Conservation (phyloP, 2,797 vertebrate genomes). For the Loris lydekkerianus region DNA sequence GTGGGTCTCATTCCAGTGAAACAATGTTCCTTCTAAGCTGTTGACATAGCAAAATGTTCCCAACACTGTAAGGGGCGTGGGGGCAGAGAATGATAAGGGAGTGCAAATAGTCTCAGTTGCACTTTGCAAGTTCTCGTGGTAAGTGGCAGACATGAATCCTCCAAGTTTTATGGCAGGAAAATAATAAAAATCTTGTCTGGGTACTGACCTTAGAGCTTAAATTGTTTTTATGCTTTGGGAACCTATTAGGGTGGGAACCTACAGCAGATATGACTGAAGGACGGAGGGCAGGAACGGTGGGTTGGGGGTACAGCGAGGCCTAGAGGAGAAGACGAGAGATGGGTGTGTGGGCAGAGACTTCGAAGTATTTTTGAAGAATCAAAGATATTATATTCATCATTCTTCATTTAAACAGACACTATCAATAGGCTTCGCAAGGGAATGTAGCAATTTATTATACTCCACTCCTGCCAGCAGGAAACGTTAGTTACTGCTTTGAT, state of each 20-base stretch:
- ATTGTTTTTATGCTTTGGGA: slow-evolving; percentile 35
- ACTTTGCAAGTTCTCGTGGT: slow-evolving; percentile 56
- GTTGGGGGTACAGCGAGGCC: neutral
- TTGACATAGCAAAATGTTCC: slow-evolving; percentile 52
- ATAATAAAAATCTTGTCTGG: slow-evolving; percentile 55
- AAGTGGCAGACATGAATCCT: neutral
- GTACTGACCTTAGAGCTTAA: slow-evolving; percentile 64
- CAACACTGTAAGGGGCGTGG: slow-evolving; percentile 39
- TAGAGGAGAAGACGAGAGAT: neutral
- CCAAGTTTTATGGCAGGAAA: slow-evolving; percentile 54
- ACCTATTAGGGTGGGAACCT: neutral
- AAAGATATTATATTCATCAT: neutral
- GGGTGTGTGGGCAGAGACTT: neutral
- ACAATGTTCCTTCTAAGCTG: slow-evolving; percentile 76
- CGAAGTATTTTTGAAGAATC: neutral
- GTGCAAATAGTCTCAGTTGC: slow-evolving; percentile 27
- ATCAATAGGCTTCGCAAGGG: neutral
- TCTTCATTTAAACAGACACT: slow-evolving; percentile 56
- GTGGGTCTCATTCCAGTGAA: slow-evolving; percentile 74
- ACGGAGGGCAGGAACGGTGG: neutral
- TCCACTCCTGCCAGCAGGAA: neutral
- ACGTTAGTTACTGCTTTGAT: slow-evolving; percentile 5
- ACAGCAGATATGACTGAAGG: neutral
- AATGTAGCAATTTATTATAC: neutral
- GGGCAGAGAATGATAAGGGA: neutral